Conservation (phyloP, 2,797 vertebrate genomes). For the Spinibarbus caldwelli region DNA sequence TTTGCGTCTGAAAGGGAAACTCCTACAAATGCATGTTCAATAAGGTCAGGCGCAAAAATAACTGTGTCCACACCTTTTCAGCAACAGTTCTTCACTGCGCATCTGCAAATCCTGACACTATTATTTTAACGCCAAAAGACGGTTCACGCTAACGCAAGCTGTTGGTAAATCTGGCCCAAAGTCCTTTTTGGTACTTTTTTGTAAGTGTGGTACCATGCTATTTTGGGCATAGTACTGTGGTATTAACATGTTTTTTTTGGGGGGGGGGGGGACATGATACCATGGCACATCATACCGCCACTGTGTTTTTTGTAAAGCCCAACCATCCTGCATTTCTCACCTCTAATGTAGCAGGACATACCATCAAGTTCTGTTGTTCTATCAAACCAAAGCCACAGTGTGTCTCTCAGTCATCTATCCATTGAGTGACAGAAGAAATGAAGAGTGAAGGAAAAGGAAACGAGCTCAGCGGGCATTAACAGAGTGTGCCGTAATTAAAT, state of each 20-base stretch:
- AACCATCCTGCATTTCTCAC: too few species aligned
- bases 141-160: too few species aligned
- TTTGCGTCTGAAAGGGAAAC: too few species aligned
- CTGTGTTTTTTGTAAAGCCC: not conserved
- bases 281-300: not conserved
- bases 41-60: too few species aligned
- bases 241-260: not conserved
- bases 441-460: constrained; percentile 34
- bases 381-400: constrained; percentile 11
- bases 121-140: too few species aligned
- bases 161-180: too few species aligned
- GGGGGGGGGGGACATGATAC: not conserved
- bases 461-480: constrained; percentile 18
- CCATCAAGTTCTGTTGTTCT: too few species aligned
- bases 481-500: constrained; percentile 39
- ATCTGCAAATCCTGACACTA: too few species aligned
- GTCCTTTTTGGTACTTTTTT: not conserved
- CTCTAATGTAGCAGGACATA: too few species aligned
- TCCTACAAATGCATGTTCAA: too few species aligned
- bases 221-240: not conserved
- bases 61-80: too few species aligned
- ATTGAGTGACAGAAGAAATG: constrained; percentile 48
- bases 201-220: not conserved
- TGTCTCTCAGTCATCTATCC: constrained; percentile 7
- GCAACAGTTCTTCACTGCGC: too few species aligned